phyloP scores from a whole-genome alignment of 2,113 vertebrate genomes.

The Rhineura floridana region DNA sequence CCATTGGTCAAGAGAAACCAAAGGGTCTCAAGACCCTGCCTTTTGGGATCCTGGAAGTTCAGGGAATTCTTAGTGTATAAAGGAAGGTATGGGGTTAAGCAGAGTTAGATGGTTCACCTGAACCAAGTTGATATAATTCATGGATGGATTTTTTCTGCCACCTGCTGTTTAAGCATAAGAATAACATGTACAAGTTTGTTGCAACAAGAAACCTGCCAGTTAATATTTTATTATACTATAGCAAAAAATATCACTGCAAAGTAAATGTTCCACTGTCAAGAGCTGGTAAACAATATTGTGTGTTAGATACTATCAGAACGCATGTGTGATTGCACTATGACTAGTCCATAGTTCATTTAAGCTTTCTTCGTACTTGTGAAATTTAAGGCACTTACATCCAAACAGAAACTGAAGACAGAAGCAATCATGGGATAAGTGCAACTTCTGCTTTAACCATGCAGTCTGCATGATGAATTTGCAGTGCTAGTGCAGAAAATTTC shows the following conservation, averaged over 20 bases:
- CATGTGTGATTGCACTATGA: background rate
- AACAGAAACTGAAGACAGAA: background rate
- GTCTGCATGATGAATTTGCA: background rate
- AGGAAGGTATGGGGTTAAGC: background rate
- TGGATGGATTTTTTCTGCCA: conserved; percentile 56
- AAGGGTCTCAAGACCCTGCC: background rate
- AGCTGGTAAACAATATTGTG: background rate
- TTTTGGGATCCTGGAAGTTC: background rate
- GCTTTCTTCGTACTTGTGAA: background rate
- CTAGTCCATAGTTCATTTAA: background rate
- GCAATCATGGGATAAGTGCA: background rate
- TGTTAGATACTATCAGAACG: no score
- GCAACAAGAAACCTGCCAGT: background rate
- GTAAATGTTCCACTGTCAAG: background rate
- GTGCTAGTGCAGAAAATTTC: background rate
- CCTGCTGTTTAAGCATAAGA: conserved; percentile 43
- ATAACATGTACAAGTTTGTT: background rate
- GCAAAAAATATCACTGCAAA: background rate
- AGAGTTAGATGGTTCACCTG: background rate
- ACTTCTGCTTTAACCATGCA: no score
- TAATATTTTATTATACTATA: background rate
- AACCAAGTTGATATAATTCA: background rate
- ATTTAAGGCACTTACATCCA: background rate
- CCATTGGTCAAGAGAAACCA: background rate
- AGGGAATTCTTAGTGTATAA: background rate